Evolutionary conservation across 2,113 vertebrate genomes (phyloP).

Genomic region (Balaeniceps rex): DNA sequence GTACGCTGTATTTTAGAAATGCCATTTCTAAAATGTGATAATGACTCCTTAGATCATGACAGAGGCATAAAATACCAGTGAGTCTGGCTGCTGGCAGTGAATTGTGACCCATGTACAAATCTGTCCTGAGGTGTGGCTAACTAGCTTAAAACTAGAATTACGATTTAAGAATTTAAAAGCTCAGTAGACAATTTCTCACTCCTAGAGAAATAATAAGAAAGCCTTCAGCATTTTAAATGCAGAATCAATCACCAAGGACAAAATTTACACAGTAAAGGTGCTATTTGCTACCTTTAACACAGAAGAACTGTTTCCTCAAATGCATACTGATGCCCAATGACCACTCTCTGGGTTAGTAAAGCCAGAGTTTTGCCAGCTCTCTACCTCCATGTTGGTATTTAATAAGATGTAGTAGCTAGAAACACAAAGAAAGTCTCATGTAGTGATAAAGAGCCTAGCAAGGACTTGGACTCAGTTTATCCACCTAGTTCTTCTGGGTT

Average conservation of each 20-base stretch:
- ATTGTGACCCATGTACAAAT: not conserved
- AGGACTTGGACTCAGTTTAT: not conserved
- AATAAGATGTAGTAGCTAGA: not conserved
- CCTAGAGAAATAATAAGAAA: not conserved
- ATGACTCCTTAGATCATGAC: not conserved
- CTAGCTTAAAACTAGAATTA: not conserved
- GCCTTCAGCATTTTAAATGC: not conserved
- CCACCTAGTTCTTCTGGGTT: not conserved
- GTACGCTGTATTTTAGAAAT: not conserved
- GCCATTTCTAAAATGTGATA: not conserved
- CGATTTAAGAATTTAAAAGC: not conserved
- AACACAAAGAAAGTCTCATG: not conserved
- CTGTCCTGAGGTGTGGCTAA: not conserved
- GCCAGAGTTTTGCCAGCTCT: not conserved
- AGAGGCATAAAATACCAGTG: not conserved
- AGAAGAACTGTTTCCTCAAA: not conserved
- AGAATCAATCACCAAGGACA: not conserved
- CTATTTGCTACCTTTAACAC: not conserved
- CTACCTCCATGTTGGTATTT: accelerated
- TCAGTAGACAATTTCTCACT: not conserved
- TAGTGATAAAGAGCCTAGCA: not conserved
- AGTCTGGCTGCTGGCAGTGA: not conserved
- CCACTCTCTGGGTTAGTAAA: not conserved
- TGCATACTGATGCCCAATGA: not conserved
- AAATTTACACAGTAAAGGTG: not conserved